Conservation (phyloP, 2,888 invertebrate species). For the Tetheella fluctuosa region DNA sequence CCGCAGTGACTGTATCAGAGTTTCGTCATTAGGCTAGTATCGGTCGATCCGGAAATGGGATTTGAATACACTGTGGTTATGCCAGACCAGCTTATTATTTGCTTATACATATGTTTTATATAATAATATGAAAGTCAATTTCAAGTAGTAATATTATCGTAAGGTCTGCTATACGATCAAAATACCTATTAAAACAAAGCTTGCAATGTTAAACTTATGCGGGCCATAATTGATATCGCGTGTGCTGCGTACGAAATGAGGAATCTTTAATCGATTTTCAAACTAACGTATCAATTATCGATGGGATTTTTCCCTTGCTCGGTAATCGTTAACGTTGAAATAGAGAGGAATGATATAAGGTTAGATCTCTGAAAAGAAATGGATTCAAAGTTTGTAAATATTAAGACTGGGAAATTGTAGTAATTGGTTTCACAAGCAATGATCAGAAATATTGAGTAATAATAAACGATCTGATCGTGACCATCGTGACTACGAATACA, state of each 20-base stretch:
- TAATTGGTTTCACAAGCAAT: too few relatives aligned
- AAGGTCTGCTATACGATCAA: slow-evolving; percentile 31
- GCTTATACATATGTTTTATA: too few relatives aligned
- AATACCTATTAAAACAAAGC: slow-evolving; percentile 52
- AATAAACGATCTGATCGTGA: slow-evolving; percentile 4
- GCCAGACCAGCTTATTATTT: slow-evolving; percentile 33
- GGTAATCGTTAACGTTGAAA: not conserved
- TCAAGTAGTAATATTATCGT: slow-evolving; percentile 17
- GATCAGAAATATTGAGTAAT: not conserved
- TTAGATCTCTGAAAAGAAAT: too few relatives aligned
- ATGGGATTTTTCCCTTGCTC: not conserved
- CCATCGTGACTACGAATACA: slow-evolving; percentile 1
- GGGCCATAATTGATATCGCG: slow-evolving; percentile 63
- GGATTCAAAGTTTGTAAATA: too few relatives aligned
- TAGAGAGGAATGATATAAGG: not conserved
- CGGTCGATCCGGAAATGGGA: slow-evolving; percentile 63
- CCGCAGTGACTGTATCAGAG: slow-evolving; percentile 38
- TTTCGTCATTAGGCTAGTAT: slow-evolving; percentile 51
- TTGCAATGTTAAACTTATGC: slow-evolving; percentile 59
- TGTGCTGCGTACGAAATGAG: slow-evolving; percentile 54
- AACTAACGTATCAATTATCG: slow-evolving; percentile 33
- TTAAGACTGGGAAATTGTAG: too few relatives aligned
- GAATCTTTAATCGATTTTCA: slow-evolving; percentile 46
- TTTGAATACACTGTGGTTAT: slow-evolving; percentile 49
- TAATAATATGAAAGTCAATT: not conserved